Evolutionary conservation across 2,113 vertebrate genomes (phyloP).

Genomic region (Albula goreensis): DNA sequence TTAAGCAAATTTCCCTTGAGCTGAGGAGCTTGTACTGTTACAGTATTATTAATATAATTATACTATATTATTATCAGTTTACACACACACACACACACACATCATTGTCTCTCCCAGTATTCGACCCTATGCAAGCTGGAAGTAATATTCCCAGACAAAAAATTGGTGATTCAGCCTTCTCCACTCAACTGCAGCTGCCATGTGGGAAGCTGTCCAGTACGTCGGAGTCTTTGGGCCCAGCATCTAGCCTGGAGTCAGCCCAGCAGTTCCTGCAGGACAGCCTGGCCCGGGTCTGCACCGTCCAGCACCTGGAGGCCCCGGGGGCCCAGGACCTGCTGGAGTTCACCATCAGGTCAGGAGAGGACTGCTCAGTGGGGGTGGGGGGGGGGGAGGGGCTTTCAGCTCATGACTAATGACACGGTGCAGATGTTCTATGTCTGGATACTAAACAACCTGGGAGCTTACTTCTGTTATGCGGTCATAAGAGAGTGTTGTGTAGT

Average conservation of each 20-base stretch:
- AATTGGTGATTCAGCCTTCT: not conserved
- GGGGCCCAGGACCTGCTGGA: constrained; percentile 90
- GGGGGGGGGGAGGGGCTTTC: not conserved
- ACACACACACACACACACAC: not conserved
- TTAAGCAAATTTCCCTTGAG: no score
- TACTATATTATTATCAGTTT: no score
- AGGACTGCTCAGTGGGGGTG: not conserved
- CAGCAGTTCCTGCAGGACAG: constrained; percentile 92
- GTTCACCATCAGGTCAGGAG: constrained; percentile 85
- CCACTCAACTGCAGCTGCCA: constrained; percentile 71
- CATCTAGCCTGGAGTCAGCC: constrained; percentile 82
- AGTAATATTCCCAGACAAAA: not conserved
- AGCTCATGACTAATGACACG: not conserved
- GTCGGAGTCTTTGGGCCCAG: constrained; percentile 62
- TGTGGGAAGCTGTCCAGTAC: constrained; percentile 82
- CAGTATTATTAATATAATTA: no score
- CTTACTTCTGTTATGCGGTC: not conserved
- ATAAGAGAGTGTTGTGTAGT: not conserved
- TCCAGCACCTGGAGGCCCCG: constrained; percentile 86
- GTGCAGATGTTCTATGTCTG: not conserved
- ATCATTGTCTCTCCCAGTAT: not conserved
- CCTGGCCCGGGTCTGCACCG: constrained; percentile 81
- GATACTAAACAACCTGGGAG: not conserved
- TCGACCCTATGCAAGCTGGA: not conserved
- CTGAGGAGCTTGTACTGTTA: no score